Evolutionary conservation across 2,113 vertebrate genomes (phyloP).

Genomic region (Apteryx owenii): DNA sequence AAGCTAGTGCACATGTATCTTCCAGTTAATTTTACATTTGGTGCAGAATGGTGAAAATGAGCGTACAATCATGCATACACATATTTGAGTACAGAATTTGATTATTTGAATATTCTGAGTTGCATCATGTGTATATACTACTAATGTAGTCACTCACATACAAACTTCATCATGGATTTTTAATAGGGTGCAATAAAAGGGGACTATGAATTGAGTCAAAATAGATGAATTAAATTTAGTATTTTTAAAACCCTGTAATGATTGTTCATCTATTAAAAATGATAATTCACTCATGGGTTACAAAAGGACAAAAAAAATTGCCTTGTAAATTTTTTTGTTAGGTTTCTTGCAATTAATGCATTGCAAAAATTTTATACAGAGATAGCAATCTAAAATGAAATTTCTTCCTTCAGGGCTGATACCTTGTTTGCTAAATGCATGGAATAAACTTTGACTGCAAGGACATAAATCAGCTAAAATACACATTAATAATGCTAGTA

Average conservation of each 20-base stretch:
- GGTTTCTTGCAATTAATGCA: background rate
- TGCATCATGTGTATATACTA: background rate
- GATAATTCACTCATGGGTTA: background rate
- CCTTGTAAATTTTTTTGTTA: background rate
- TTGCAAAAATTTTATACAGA: background rate
- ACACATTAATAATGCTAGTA: background rate
- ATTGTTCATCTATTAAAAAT: background rate
- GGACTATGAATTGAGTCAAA: background rate
- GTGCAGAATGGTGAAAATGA: constrained; percentile 7
- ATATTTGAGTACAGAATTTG: background rate
- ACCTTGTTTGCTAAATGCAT: background rate
- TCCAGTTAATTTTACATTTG: constrained; percentile 3
- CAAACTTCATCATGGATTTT: background rate
- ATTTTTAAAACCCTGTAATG: background rate
- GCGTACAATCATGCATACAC: background rate
- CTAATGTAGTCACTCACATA: background rate
- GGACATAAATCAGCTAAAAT: background rate
- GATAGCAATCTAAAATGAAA: background rate
- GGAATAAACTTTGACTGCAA: background rate
- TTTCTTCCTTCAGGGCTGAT: background rate
- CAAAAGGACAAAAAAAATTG: background rate
- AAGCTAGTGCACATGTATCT: constrained; percentile 1
- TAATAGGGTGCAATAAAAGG: background rate
- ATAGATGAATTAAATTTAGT: background rate
- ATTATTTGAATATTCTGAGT: background rate